Base-by-base conservation (phyloP, 2,888 invertebrate species). In the Dryobota labecula region DNA sequence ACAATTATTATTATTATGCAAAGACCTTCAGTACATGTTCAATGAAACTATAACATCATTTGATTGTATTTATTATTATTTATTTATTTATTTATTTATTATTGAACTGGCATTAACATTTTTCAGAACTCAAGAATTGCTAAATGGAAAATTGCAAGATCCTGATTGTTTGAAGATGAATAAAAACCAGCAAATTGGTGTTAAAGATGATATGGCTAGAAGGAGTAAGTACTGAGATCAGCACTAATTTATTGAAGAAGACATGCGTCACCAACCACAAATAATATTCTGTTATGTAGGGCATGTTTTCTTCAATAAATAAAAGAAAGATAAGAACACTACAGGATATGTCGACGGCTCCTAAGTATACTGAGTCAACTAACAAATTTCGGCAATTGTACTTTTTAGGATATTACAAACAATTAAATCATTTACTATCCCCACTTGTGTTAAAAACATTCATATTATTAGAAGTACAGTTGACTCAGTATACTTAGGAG, bases 1-100 rank as follows among this genome's bases (percentile, higher is more conserved):
- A 11, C 1, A 47, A 57, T 73, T 58, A 43, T 13, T 58, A 43
- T 13, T 43, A 54, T 18, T 47, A 64, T 49, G 43, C 63, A n/a
- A 43, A 36, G n/a, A 36, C 47, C 49, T 57, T 43, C 20, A 64
- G 20, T 24, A 38, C 5, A 57, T 43, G 8, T 57, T 63, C 7
- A 63, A 63, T 63, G 18, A 49, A 43, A 56, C 43, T 57, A 13
- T 54, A 51, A 30, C 2, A 9, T 62, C 1, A n/a, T n/a, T 64
- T 61, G 0, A 30, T 61, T 30, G n/a, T 27, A 20, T 30, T 27
- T 8, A 36, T 8, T 36, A 8, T 36, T 8, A 36, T 36, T 36
- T 36, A 36, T 36, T 33, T 33, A 33, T 33, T 36, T 8, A 36
- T 36, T 36, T 36, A 36, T 36, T 33, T 33, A 33, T 33, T n/a